Evolutionary conservation across 2,113 vertebrate species (phyloP).

Genomic region (Oenanthe melanoleuca): DNA sequence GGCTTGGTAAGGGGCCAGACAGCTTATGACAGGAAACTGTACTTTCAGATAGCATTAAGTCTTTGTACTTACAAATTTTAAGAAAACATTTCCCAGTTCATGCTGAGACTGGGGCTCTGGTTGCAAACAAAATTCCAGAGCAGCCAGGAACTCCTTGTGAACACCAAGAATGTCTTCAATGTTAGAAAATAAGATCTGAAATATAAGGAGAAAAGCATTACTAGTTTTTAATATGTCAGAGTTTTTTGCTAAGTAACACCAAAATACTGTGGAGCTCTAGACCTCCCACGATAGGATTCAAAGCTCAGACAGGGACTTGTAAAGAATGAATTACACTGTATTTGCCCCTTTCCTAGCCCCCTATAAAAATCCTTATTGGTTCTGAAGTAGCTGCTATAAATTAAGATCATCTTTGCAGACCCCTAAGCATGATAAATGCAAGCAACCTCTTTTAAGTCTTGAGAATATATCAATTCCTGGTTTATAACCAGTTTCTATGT

Average conservation of each 20-base stretch:
- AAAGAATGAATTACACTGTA: background rate
- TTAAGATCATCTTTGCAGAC: background rate
- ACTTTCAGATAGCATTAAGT: slow-evolving; percentile 57
- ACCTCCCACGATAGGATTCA: background rate
- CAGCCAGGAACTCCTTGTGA: slow-evolving; percentile 88
- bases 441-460: background rate
- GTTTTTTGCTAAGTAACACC: background rate
- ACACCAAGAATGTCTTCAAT: slow-evolving; percentile 95
- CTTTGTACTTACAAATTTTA: slow-evolving; percentile 91
- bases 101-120: slow-evolving; percentile 94
- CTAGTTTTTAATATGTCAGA: background rate
- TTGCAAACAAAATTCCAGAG: slow-evolving; percentile 87
- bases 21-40: slow-evolving; percentile 67
- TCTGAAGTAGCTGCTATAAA: background rate
- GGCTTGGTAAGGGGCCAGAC: background rate
- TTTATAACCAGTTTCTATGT: background rate
- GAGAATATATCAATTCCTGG: background rate
- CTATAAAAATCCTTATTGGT: background rate
- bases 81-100: slow-evolving; percentile 92
- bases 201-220: background rate
- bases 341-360: background rate
- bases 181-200: slow-evolving; percentile 96
- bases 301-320: background rate
- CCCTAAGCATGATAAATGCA: background rate
- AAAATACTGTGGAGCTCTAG: background rate